Evolutionary conservation across 2,888 invertebrate genomes (phyloP).

Genomic region (Ligdia adustata): DNA sequence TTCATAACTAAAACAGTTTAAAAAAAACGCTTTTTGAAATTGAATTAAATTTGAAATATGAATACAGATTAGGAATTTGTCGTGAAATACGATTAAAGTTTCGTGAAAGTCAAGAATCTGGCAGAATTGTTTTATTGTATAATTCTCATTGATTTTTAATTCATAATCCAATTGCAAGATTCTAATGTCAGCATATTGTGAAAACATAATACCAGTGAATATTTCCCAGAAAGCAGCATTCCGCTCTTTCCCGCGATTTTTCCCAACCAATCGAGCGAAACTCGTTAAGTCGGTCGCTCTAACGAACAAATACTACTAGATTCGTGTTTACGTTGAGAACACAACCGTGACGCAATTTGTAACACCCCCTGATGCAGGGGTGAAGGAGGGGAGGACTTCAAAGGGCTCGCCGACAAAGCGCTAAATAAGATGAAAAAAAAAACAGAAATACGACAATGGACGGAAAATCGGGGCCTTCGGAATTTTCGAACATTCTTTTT

Average conservation of each 20-base stretch:
- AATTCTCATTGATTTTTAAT: no score
- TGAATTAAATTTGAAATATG: no score
- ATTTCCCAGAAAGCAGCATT: conserved; percentile 4
- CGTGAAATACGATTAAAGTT: no score
- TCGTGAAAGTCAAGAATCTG: no score
- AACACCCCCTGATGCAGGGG: conserved; percentile 59
- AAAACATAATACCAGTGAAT: conserved; percentile 1
- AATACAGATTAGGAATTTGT: no score
- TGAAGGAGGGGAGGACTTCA: conserved; percentile 67
- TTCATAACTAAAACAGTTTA: no score
- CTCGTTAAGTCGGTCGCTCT: conserved; percentile 37
- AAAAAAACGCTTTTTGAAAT: no score
- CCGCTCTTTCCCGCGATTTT: conserved; percentile 24
- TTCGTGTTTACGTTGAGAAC: conserved; percentile 70
- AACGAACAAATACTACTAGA: conserved; percentile 59
- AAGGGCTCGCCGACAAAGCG: conserved; percentile 82
- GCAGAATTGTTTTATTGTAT: no score
- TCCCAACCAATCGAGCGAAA: conserved; percentile 32
- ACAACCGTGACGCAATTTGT: conserved; percentile 79
- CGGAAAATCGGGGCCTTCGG: conserved; percentile 75
- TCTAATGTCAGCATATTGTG: neutral
- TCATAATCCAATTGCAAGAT: no score
- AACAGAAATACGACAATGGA: conserved; percentile 77
- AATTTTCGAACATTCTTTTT: conserved; percentile 67
- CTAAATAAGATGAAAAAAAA: conserved; percentile 83